phyloP scores from a whole-genome alignment of 2,113 vertebrate genomes.

The Prochilodus magdalenae region DNA sequence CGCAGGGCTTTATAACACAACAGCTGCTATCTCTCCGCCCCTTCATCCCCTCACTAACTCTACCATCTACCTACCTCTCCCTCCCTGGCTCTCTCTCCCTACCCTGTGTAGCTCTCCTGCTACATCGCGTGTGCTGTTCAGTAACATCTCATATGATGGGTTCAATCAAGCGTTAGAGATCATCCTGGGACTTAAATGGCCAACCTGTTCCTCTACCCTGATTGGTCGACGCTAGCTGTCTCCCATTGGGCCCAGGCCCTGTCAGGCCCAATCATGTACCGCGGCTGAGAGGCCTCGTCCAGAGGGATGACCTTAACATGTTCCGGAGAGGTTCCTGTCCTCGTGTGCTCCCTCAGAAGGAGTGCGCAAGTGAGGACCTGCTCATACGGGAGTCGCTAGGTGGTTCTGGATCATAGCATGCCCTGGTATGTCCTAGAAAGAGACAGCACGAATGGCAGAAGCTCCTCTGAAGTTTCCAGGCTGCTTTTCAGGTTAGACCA shows the following conservation, averaged over 20 bases:
- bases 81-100: too few species aligned
- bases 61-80: neutral
- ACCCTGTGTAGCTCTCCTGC: neutral
- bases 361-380: neutral
- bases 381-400: neutral
- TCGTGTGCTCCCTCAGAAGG: neutral
- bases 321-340: conserved; percentile 3
- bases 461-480: neutral
- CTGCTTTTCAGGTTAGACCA: neutral
- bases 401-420: neutral
- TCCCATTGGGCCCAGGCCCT: conserved; percentile 7
- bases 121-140: neutral
- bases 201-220: conserved; percentile 11
- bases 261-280: conserved; percentile 32
- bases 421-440: neutral
- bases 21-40: neutral
- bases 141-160: neutral
- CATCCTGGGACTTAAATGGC: conserved; percentile 22
- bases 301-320: neutral
- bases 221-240: conserved; percentile 1
- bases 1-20: neutral
- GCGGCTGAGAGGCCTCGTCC: conserved; percentile 2
- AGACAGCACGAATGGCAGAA: neutral
- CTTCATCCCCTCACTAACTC: neutral
- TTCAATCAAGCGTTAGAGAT: conserved; percentile 21